These are phyloP conservation scores for Hypomecis punctinalis DNA, from an alignment of 2,888 invertebrate genomes.

Conservation along the genomic window DNA sequence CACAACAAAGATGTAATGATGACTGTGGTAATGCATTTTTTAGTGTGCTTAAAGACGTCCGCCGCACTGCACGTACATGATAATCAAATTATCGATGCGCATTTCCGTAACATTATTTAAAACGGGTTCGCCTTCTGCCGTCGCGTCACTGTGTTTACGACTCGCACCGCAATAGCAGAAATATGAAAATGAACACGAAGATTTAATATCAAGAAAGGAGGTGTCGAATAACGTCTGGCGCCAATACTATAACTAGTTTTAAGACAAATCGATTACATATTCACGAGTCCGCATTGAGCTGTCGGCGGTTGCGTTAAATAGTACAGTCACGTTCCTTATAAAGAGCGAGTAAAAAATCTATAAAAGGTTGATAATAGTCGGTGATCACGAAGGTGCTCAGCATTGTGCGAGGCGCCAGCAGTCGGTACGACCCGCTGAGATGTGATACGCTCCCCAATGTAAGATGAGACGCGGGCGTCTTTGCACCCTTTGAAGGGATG, in stretches of 20 bases:
- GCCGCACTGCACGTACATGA: slow-evolving; percentile 58
- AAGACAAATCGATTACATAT: slow-evolving; percentile 66
- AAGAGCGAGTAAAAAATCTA: slow-evolving; percentile 70
- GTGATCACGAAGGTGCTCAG: slow-evolving; percentile 75
- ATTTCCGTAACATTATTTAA: slow-evolving; percentile 76
- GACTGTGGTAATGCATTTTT: slow-evolving; percentile 78
- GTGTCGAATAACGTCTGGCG: slow-evolving; percentile 42
- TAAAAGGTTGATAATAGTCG: slow-evolving; percentile 77
- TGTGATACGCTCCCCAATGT: slow-evolving; percentile 62
- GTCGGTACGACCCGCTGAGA: slow-evolving; percentile 75
- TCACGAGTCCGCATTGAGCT: slow-evolving; percentile 68
- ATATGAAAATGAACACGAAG: slow-evolving; percentile 37
- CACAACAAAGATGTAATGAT: slow-evolving; percentile 78
- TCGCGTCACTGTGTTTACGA: slow-evolving; percentile 27
- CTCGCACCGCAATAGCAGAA: slow-evolving; percentile 35
- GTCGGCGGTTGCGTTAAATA: slow-evolving; percentile 69
- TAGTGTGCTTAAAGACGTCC: slow-evolving; percentile 74
- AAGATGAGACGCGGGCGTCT: slow-evolving; percentile 48
- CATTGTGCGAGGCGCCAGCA: slow-evolving; percentile 75
- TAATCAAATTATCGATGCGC: slow-evolving; percentile 79
- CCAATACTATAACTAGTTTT: slow-evolving; percentile 53
- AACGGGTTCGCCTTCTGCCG: slow-evolving; percentile 62
- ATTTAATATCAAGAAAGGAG: slow-evolving; percentile 39
- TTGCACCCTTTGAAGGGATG: slow-evolving; percentile 35
- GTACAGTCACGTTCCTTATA: slow-evolving; percentile 72